A percentile compares a stretch with the other conserved stretches of the same genome.
These are phyloP conservation scores for Thelaira solivaga DNA, from an alignment of 2,888 invertebrate species.

Conservation along the genomic window DNA sequence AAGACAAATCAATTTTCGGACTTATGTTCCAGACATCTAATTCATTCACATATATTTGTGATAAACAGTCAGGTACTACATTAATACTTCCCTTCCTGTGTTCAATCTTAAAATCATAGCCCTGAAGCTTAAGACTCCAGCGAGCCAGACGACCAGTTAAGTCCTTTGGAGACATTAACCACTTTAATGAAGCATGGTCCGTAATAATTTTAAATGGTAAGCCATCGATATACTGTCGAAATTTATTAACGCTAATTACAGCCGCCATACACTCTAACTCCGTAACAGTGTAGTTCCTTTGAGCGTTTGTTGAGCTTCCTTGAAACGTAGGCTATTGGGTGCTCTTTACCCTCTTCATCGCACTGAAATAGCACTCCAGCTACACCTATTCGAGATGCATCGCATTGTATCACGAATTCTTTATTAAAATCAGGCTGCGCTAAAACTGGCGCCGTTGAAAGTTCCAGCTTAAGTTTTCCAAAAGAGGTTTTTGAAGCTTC, in stretches of 20 bases:
- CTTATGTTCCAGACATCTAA: not conserved
- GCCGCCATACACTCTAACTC: slow-evolving; percentile 41
- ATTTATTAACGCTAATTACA: slow-evolving; percentile 32
- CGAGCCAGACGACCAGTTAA: slow-evolving; percentile 48
- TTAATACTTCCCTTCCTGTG: not conserved
- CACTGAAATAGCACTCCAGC: slow-evolving; percentile 7
- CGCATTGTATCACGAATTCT: not conserved
- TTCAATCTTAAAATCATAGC: not conserved
- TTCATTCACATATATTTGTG: not conserved
- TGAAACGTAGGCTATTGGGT: slow-evolving; percentile 21
- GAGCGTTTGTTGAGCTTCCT: slow-evolving; percentile 24
- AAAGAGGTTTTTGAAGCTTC: not conserved
- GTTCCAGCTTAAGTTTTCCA: not conserved
- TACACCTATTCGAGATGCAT: not conserved
- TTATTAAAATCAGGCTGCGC: not conserved
- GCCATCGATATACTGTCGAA: slow-evolving; percentile 58
- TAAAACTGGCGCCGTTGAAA: not conserved
- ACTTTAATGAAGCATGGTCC: slow-evolving; percentile 51
- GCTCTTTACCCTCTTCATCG: slow-evolving; percentile 26
- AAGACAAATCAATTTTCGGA: not conserved
- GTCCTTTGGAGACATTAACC: slow-evolving; percentile 66
- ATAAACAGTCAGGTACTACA: not conserved
- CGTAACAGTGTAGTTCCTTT: slow-evolving; percentile 33
- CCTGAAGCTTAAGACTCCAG: not conserved
- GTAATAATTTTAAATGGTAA: slow-evolving; percentile 58